Evolutionary conservation across 2,888 invertebrate genomes (phyloP), one percentile per base, ranked within the genome.

Genomic region (Rhingia rostrata): DNA sequence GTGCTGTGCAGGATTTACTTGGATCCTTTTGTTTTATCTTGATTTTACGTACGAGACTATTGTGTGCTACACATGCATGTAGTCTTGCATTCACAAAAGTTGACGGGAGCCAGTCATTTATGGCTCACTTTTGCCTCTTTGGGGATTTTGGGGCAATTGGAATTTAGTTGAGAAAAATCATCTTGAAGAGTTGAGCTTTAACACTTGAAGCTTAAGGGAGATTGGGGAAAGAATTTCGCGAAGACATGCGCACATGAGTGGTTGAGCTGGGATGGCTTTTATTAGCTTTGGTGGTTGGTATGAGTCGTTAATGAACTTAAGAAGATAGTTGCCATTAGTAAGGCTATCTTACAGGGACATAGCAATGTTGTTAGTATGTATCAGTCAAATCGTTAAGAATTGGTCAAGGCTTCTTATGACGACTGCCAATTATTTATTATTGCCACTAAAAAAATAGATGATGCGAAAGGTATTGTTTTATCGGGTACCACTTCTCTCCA

Each of bases 241-340:
- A 32, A 69, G 80, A 56, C 80, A 56, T 80, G 80, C 80, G 80
- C 66, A n/a, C 3, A 4, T n/a, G 0, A 4, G 35, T 32, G 64
- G 64, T 64, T 74, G 64, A 64, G 33, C 22, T 43, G 9, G 10
- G 4, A 6, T 9, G 4, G 10, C 5, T 32, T 32, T 49, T 10
- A 30, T 5, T 49, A 10, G 30, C 1, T 22, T 9, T 30, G 4
- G 1, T 22, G 22, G 22, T 22, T 22, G 22, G 22, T 22, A 22
- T 22, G 1, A 22, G 22, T 22, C 1, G 22, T 22, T 22, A 22
- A 22, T 45, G 43, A n/a, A 45, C 3, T n/a, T 4, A 45, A 45
- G 5, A 6, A 45, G n/a, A 12, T 12, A 12, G 6, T 45, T 22
- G 22, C 22, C 22, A 22, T 22, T 2, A 22, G 22, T 22, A 22